Evolutionary conservation across 1,140 invertebrate species (phyloP), one percentile per base, ranked within the genome.

Genomic region (Bombus pascuorum): DNA sequence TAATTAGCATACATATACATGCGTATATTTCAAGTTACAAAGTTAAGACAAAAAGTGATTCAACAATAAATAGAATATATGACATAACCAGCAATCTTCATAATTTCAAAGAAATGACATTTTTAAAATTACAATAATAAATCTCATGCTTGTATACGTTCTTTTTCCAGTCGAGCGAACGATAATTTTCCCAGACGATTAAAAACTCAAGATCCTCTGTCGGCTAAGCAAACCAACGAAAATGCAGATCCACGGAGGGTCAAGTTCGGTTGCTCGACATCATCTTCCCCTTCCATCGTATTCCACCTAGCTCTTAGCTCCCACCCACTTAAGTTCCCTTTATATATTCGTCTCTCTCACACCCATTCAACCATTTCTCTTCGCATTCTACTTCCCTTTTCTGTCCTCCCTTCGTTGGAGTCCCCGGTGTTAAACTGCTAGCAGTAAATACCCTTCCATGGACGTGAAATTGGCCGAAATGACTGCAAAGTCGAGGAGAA

Each of bases 241-340:
- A 81, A 85, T 85, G 83, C 78, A 85, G 59, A 81, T 81, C 53
- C 83, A 39, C 13, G 66, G 53, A 84, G 83, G 71, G 78, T 85
- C 83, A 85, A 85, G 83, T 85, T 85, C 78, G 78, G 68, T 62
- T 83, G 80, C 80, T 83, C 80, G 71, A 86, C 79, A 85, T 81
- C 72, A 53, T 39, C 37, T 72, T 72, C 83, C 70, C 72, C 79
- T 44, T 44, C 66, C 75, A 71, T 12, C 4, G 18, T 34, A 28
- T 57, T 73, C 78, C 71, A 53, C 44, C 71, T 81, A 68, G 37
- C 66, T 59, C 42, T 39, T 66, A 85, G 25, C 72, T 75, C 80
- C 34, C 66, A 68, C 66, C 66, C 66, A 68, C 66, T 68, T 68
- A 37, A 62, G 59, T 39, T 75, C 39, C 34, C 59, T 9, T 37